Conservation (phyloP, 2,797 vertebrate species). For the Denticeps clupeoides region DNA sequence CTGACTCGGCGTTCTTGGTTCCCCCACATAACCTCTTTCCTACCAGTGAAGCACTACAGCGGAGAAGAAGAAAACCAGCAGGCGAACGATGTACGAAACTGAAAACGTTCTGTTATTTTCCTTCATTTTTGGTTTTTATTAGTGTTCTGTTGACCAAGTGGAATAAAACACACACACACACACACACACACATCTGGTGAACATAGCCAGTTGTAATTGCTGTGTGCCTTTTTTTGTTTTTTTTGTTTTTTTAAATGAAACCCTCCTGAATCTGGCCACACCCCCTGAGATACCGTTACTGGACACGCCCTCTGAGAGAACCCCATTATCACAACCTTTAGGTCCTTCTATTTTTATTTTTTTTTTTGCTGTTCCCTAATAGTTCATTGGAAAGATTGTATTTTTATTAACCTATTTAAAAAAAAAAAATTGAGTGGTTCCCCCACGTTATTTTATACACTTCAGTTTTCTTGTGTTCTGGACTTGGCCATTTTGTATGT, state of each 20-base stretch:
- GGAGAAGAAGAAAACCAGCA: slow-evolving; percentile 40
- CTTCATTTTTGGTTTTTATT: slow-evolving; percentile 70
- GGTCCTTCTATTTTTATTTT: slow-evolving; percentile 43
- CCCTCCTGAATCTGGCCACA: slow-evolving; percentile 61
- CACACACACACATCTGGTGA: slow-evolving; percentile 80
- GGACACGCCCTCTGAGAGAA: neutral
- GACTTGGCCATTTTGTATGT: slow-evolving; percentile 97
- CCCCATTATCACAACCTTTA: slow-evolving; percentile 65
- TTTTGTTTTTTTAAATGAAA: slow-evolving; percentile 43
- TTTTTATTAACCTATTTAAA: slow-evolving; percentile 99
- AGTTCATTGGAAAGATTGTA: slow-evolving; percentile 92
- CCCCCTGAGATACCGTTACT: slow-evolving; percentile 30
- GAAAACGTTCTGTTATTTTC: slow-evolving; percentile 61
- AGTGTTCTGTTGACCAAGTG: slow-evolving; percentile 82
- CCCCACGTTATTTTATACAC: slow-evolving; percentile 90
- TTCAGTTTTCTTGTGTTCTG: slow-evolving; percentile 95
- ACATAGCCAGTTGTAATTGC: slow-evolving; percentile 94
- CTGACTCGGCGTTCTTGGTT: slow-evolving; percentile 2
- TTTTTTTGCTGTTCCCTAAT: slow-evolving; percentile 78
- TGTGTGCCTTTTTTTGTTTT: slow-evolving; percentile 73
- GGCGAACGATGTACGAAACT: slow-evolving; percentile 38
- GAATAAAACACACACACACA: slow-evolving; percentile 79
- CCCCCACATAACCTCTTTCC: slow-evolving; percentile 35
- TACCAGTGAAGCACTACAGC: slow-evolving; percentile 79
- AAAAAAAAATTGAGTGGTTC: slow-evolving; percentile 59